These are phyloP conservation scores for Colius striatus DNA, from an alignment of 2,113 vertebrate species.

Conservation along the genomic window DNA sequence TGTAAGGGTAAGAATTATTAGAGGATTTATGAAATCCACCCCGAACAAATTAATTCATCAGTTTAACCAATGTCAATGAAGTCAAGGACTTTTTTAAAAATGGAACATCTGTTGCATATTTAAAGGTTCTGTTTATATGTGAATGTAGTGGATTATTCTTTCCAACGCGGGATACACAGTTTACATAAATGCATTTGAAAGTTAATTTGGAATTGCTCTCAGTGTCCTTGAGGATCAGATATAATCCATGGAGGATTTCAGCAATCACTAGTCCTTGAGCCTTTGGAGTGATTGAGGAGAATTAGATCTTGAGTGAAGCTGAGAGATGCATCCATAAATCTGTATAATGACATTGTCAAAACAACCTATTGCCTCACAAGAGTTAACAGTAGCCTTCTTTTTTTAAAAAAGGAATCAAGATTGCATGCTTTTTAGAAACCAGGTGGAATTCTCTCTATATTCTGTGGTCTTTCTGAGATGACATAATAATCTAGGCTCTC, in stretches of 20 bases:
- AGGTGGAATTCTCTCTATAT: neutral
- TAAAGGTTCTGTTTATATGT: slow-evolving; percentile 75
- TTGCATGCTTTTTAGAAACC: neutral
- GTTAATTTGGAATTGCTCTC: slow-evolving; percentile 64
- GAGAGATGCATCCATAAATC: slow-evolving; percentile 26
- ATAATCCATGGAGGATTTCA: slow-evolving; percentile 36
- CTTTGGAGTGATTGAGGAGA: slow-evolving; percentile 34
- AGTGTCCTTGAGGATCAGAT: slow-evolving; percentile 38
- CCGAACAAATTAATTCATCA: slow-evolving; percentile 83
- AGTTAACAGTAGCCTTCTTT: neutral
- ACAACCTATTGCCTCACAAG: neutral
- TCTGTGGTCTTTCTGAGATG: neutral
- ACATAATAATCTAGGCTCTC: neutral
- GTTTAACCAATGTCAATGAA: slow-evolving; percentile 81
- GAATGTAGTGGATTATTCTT: slow-evolving; percentile 67
- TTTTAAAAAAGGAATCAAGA: neutral
- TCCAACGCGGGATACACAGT: slow-evolving; percentile 46
- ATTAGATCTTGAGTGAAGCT: slow-evolving; percentile 30
- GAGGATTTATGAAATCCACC: slow-evolving; percentile 79
- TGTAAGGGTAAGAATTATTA: slow-evolving; percentile 82
- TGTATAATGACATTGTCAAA: slow-evolving; percentile 34
- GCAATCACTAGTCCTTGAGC: neutral
- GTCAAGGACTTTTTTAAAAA: slow-evolving; percentile 76
- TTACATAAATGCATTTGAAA: slow-evolving; percentile 66
- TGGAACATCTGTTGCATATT: slow-evolving; percentile 81